These are phyloP conservation scores for Meles meles DNA, from an alignment of 2,113 vertebrate genomes.

Conservation along the genomic window DNA sequence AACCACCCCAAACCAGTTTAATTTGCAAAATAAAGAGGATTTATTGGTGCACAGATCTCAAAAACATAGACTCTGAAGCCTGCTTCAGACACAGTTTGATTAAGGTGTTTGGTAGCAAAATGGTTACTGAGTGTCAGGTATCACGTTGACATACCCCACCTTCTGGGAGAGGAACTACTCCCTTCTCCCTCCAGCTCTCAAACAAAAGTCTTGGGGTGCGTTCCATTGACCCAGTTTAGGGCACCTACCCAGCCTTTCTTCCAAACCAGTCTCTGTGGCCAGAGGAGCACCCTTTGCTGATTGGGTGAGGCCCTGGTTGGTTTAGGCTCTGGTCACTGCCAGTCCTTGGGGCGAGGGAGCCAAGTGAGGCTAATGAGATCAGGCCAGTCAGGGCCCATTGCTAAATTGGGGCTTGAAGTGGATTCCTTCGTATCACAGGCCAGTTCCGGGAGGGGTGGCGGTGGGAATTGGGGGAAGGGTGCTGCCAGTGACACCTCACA, in stretches of 20 bases:
- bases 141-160: rapidly evolving
- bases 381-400: neutral
- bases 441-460: neutral
- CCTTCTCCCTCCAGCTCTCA: neutral
- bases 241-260: neutral
- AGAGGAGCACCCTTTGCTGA: neutral
- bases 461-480: neutral
- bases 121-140: neutral
- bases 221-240: neutral
- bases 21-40: neutral
- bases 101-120: neutral
- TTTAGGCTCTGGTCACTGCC: neutral
- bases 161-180: no score
- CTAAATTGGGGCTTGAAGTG: neutral
- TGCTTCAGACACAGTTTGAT: neutral
- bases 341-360: neutral
- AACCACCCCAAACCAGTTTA: neutral
- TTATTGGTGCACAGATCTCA: neutral
- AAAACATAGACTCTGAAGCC: neutral
- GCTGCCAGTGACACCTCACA: neutral
- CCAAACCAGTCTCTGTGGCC: neutral
- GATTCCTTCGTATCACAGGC: rapidly evolving
- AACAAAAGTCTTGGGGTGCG: neutral
- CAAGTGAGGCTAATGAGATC: neutral
- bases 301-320: neutral